Evolutionary conservation across 1,140 invertebrate species (phyloP).

Genomic region (Philaenus spumarius): DNA sequence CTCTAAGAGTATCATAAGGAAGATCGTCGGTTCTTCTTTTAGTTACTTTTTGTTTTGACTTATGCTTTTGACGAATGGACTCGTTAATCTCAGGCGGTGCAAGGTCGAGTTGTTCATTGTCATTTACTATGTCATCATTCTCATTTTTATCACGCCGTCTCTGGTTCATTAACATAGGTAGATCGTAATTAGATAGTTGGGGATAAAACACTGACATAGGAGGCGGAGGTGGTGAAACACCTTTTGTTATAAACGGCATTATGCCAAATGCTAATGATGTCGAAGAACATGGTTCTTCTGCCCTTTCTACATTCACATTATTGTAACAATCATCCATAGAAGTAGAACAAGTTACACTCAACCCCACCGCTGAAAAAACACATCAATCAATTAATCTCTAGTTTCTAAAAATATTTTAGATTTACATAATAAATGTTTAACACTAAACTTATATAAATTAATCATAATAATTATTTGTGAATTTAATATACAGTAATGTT

Average conservation of each 20-base stretch:
- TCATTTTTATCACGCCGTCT: slow-evolving; percentile 9
- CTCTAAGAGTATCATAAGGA: background rate
- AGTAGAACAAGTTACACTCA: slow-evolving; percentile 23
- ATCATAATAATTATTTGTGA: too few relatives aligned
- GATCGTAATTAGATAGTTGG: slow-evolving; percentile 23
- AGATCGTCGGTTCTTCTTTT: slow-evolving; percentile 2
- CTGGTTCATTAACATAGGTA: slow-evolving; percentile 22
- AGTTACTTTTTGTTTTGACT: background rate
- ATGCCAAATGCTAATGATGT: slow-evolving; percentile 19
- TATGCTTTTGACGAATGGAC: background rate
- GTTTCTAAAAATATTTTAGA: too few relatives aligned
- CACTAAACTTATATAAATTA: too few relatives aligned
- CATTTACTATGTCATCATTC: background rate
- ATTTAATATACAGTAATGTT: too few relatives aligned
- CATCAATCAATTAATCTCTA: too few relatives aligned
- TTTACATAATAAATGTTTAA: too few relatives aligned
- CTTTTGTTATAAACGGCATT: slow-evolving; percentile 8
- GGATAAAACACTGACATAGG: slow-evolving; percentile 28
- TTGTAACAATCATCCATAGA: slow-evolving; percentile 19
- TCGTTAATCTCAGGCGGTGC: background rate
- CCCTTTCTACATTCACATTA: slow-evolving; percentile 9
- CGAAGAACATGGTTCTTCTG: slow-evolving; percentile 16
- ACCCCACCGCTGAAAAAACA: slow-evolving; percentile 17
- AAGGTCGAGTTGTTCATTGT: background rate
- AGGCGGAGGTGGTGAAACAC: background rate